Evolutionary conservation across 37 sponge, comb jelly and placozoan genomes (phyloP).

Genomic region (Corticium candelabrum): DNA sequence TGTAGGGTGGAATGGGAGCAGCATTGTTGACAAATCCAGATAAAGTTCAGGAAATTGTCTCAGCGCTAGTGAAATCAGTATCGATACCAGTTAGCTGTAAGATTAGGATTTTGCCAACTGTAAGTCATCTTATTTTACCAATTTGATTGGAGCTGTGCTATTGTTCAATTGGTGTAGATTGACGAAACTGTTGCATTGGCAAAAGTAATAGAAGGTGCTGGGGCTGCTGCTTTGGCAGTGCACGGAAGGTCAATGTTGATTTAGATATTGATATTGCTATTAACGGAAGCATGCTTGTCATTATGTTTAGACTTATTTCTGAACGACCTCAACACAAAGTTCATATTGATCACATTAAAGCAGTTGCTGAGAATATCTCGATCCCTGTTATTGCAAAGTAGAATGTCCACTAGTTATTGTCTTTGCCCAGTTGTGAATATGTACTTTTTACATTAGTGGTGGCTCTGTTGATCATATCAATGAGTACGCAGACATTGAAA

Average conservation of each 20-base stretch:
- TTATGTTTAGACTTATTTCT: not conserved
- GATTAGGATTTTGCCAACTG: constrained; percentile 79
- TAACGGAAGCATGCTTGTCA: not conserved
- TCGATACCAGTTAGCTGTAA: constrained; percentile 92
- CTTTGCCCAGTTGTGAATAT: not conserved
- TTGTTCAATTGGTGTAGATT: constrained; percentile 19
- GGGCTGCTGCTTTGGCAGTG: constrained; percentile 85
- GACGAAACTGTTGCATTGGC: constrained; percentile 79
- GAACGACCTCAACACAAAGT: constrained; percentile 2
- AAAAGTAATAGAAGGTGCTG: constrained; percentile 76
- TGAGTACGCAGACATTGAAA: constrained; percentile 37
- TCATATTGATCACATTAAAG: constrained; percentile 66
- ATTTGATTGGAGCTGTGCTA: not conserved
- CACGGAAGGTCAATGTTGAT: constrained; percentile 66
- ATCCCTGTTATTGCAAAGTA: constrained; percentile 95
- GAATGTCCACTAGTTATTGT: not conserved
- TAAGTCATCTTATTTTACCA: constrained; percentile 13
- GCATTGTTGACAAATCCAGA: constrained; percentile 78
- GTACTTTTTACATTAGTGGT: constrained; percentile 37
- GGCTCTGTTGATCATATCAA: constrained; percentile 46
- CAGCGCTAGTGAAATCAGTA: constrained; percentile 52
- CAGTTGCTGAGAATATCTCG: constrained; percentile 33
- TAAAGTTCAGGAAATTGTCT: constrained; percentile 55
- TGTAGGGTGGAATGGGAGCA: constrained; percentile 96
- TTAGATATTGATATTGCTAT: not conserved